Evolutionary conservation across 1,140 invertebrate genomes (phyloP), one percentile per base, ranked within the genome.

Genomic region (Bacillus rossius): DNA sequence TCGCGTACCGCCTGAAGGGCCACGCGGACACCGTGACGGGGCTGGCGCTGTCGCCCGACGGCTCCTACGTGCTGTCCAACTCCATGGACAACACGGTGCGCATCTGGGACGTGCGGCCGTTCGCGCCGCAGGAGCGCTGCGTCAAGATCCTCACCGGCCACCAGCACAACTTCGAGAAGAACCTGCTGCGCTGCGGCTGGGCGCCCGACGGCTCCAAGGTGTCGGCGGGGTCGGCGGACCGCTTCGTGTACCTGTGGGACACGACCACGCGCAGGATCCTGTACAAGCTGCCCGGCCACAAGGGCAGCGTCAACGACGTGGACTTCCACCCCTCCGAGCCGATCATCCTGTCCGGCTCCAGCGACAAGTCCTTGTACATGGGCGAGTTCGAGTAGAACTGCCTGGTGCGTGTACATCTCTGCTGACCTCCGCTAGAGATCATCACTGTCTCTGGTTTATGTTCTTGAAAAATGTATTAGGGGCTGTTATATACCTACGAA

Each of bases 161-260:
- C 79, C 93, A 96, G 67, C 96, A 99, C 75, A 98, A 98, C 76
- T 99, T 98, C 79, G 96, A 99, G 79, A 97, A 96, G 84, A 92
- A 92, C 77, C 76, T 97, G 43, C 72, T 98, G 17, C 77, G 89
- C 16, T 96, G 93, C 73, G 77, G 85, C 0, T 98, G 95, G 95
- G 90, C 94, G 1, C 80, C 85, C 1, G 84, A 92, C 82, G 92
- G 92, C 69, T 87, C 83, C 45, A 87, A 88, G 75, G 83, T 96
- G 25, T 84, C 90, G 2, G 88, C 91, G 0, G 98, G 98, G 0
- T 98, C 95, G 8, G 87, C 94, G 2, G 98, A 99, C 75, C 79
- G 97, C 45, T 95, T 88, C 77, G 89, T 98, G 8, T 98, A 99
- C 72, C 81, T 99, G 45, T 99, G 96, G 96, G 94, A 99, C 74